Evolutionary conservation across 2,113 vertebrate genomes (phyloP).

Genomic region (Sminthopsis crassicaudata): DNA sequence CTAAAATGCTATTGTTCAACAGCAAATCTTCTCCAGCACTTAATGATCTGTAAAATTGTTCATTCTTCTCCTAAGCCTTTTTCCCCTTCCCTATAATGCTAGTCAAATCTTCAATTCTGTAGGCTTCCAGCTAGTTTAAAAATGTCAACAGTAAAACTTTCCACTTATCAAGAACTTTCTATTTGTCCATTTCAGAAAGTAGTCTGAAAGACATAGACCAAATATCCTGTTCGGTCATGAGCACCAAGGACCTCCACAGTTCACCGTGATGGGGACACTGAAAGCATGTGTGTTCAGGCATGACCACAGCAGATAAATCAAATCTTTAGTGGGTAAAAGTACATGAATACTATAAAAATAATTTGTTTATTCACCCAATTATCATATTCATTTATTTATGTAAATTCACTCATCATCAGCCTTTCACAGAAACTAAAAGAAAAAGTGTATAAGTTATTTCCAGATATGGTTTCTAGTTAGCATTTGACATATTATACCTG

Average conservation of each 20-base stretch:
- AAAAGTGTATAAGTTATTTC: conserved; percentile 44
- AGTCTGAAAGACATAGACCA: not conserved
- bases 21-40: too few relatives aligned
- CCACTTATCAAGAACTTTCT: conserved; percentile 17
- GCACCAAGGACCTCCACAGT: not conserved
- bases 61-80: not conserved
- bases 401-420: conserved; percentile 12
- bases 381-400: conserved; percentile 55
- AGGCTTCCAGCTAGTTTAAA: conserved; percentile 44
- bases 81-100: not conserved
- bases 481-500: conserved; percentile 54
- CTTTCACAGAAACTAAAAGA: conserved; percentile 40
- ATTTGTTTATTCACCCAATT: conserved; percentile 49
- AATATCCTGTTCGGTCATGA: not conserved
- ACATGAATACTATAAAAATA: not conserved
- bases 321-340: conserved; percentile 1
- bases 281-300: not conserved
- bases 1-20: too few relatives aligned
- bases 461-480: conserved; percentile 56
- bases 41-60: not conserved
- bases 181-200: conserved; percentile 17
- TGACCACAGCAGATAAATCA: conserved; percentile 11
- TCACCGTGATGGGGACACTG: not conserved
- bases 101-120: conserved; percentile 40
- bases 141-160: conserved; percentile 45